These are phyloP conservation scores for Molorchus minor DNA, from an alignment of 2,888 invertebrate species.

Conservation along the genomic window DNA sequence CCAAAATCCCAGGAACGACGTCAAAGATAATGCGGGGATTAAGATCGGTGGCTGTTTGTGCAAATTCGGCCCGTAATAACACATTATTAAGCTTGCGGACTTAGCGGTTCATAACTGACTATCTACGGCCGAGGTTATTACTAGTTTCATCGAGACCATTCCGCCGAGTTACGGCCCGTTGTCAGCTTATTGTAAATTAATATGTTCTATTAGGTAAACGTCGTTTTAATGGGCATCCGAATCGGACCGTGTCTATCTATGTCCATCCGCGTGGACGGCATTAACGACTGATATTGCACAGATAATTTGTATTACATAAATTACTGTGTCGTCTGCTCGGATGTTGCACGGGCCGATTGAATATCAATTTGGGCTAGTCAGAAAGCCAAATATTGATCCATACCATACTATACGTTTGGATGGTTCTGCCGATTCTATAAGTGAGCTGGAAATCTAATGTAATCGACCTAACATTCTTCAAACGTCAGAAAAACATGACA, in stretches of 20 bases:
- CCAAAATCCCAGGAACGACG: neutral
- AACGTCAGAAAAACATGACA: no score
- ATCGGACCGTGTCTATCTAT: conserved; percentile 33
- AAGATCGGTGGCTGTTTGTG: conserved; percentile 30
- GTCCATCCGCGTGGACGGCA: conserved; percentile 28
- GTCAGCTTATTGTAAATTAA: conserved; percentile 53
- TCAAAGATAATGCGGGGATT: conserved; percentile 4
- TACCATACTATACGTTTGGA: no score
- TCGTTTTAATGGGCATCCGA: conserved; percentile 40
- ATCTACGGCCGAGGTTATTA: conserved; percentile 39
- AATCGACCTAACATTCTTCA: no score
- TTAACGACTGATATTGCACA: conserved; percentile 12
- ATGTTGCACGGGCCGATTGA: neutral
- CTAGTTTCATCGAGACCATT: conserved; percentile 45
- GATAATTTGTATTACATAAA: conserved; percentile 3
- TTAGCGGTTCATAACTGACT: conserved; percentile 43
- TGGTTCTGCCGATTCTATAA: no score
- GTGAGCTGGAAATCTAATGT: no score
- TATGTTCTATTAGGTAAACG: conserved; percentile 49
- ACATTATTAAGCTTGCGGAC: conserved; percentile 42
- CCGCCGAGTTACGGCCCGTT: conserved; percentile 43
- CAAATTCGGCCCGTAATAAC: conserved; percentile 43
- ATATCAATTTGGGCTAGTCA: neutral
- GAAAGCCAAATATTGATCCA: no score
- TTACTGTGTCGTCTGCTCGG: neutral